Evolutionary conservation across 2,113 vertebrate genomes (phyloP), one percentile per base, ranked within the genome.

Genomic region (Rattus norvegicus): DNA sequence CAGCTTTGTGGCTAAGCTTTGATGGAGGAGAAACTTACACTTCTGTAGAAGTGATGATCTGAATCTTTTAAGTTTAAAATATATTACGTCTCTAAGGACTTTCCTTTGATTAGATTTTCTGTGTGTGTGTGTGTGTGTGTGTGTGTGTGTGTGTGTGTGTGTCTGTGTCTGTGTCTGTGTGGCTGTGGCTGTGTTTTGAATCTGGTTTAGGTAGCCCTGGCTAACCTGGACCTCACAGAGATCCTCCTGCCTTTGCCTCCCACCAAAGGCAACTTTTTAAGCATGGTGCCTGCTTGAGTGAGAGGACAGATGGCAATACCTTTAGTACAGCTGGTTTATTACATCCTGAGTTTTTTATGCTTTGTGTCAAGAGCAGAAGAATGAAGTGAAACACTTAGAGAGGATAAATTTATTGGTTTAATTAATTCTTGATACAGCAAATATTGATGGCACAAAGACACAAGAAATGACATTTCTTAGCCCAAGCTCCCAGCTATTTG

Each of bases 1-100:
- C 19, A 91, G 52, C n/a, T 93, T 72, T 94, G 75, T 56, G 61
- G n/a, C 75, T 88, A 72, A 61, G 28, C 2, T 93, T 84, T 94
- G 20, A 28, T 59, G 56, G 39, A 80, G 61, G 93, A 84, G 63
- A 61, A 80, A 26, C 47, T 0, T 70, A n/a, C 22, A 88, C 0
- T 14, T 30, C 4, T 80, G 33, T 59, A 73, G 39, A 88, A 52
- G 67, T 36, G 91, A 10, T 49, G 30, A 63, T 39, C 54, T 86
- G 17, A 4, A 76, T 49, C 49, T 63, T 26, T 72, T 89, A n/a
- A 83, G 63, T 59, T 83, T 63, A 87, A 91, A 87, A 83, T 16
- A 33, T 33, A 65, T 47, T 77, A 14, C 94, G 73, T 26, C 83
- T 43, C 30, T 33, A 84, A 67, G 6, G 19, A 86, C 22, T 69